These are phyloP conservation scores for Hesperia comma DNA, from an alignment of 2,888 invertebrate species.

Conservation along the genomic window DNA sequence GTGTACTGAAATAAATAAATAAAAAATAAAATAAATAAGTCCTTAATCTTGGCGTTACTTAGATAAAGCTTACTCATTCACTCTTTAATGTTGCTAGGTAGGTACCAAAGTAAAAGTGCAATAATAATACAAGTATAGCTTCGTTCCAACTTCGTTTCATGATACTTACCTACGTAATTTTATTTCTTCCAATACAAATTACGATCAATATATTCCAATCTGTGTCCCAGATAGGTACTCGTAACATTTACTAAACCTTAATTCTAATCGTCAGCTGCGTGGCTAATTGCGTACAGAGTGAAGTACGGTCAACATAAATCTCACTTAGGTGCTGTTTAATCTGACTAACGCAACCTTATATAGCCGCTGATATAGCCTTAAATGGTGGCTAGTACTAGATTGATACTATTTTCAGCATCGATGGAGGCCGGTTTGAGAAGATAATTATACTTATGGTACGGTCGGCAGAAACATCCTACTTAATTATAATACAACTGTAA, in stretches of 20 bases:
- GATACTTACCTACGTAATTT: too few species aligned
- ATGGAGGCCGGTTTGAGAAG: slow-evolving; percentile 9
- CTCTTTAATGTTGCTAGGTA: too few species aligned
- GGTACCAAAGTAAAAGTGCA: too few species aligned
- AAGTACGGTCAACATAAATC: slow-evolving; percentile 21
- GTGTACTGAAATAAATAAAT: too few species aligned
- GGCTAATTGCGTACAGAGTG: slow-evolving; percentile 12
- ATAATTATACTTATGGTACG: not conserved
- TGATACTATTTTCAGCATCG: slow-evolving; percentile 21
- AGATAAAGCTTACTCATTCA: too few species aligned
- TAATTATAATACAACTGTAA: too few species aligned
- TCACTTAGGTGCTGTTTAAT: slow-evolving; percentile 11
- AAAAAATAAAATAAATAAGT: too few species aligned
- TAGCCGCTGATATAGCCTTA: slow-evolving; percentile 15
- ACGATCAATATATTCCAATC: not conserved
- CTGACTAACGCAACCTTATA: slow-evolving; percentile 16
- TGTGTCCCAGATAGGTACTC: not conserved
- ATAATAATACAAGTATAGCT: too few species aligned
- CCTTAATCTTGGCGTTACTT: too few species aligned
- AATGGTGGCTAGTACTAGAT: slow-evolving; percentile 3
- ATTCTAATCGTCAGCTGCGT: slow-evolving; percentile 2
- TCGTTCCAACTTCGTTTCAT: too few species aligned
- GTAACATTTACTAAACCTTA: slow-evolving; percentile 1
- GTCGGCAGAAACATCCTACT: not conserved
- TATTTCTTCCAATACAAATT: too few species aligned